phyloP scores from a whole-genome alignment of 2,888 invertebrate genomes.

The Noctua fimbriata region DNA sequence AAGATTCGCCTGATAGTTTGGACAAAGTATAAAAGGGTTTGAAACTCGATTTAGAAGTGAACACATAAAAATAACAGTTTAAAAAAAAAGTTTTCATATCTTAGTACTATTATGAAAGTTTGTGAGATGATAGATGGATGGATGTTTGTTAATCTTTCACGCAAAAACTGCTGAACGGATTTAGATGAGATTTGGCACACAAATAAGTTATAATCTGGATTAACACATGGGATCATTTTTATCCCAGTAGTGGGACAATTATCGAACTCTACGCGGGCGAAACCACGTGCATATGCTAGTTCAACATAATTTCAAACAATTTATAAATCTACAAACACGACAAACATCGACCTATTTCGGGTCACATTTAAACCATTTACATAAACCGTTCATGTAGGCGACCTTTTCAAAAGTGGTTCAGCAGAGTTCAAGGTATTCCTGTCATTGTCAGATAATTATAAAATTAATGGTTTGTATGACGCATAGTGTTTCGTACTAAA shows the following conservation, averaged over 20 bases:
- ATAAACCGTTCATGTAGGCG: constrained; percentile 2
- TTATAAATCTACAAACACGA: background rate
- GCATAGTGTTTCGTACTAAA: constrained; percentile 41
- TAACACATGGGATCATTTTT: background rate
- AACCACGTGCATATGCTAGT: background rate
- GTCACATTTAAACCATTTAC: constrained; percentile 7
- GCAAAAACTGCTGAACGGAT: background rate
- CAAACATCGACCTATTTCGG: constrained; percentile 2
- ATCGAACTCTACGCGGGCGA: background rate
- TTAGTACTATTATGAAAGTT: too few species aligned
- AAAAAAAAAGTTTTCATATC: too few species aligned
- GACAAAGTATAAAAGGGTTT: too few species aligned
- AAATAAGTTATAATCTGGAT: background rate
- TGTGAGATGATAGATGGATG: too few species aligned
- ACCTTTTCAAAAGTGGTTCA: constrained; percentile 57
- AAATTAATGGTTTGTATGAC: constrained; percentile 54
- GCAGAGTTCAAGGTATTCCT: constrained; percentile 47
- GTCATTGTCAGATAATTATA: constrained; percentile 53
- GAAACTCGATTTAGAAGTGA: too few species aligned
- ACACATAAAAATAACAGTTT: too few species aligned
- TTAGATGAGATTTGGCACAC: background rate
- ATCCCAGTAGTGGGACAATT: background rate
- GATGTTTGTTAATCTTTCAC: background rate
- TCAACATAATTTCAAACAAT: background rate
- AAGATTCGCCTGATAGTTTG: too few species aligned